Conservation (phyloP, 2,888 invertebrate species). For the Trachelus stipa region DNA sequence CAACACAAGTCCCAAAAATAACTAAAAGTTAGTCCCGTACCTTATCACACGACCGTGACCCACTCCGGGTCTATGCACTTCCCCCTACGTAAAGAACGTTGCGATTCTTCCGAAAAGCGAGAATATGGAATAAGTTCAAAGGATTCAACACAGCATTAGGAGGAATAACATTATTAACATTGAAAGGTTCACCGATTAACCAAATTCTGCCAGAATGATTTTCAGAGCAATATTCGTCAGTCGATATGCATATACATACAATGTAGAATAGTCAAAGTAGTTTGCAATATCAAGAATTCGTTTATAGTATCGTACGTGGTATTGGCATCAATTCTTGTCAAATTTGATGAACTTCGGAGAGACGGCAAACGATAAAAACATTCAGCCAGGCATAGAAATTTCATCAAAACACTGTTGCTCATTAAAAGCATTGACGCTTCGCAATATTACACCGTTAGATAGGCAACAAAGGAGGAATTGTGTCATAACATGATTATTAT, state of each 20-base stretch:
- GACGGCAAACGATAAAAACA: not conserved
- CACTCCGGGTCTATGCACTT: not conserved
- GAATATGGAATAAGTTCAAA: not conserved
- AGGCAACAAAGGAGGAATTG: conserved; percentile 33
- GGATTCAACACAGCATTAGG: not conserved
- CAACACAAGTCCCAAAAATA: not conserved
- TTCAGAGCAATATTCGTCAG: not conserved
- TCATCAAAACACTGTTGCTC: not conserved
- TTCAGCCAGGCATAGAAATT: not conserved
- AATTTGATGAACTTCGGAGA: not conserved
- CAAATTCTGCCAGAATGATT: not conserved
- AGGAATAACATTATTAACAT: not conserved
- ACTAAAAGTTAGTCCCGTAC: not conserved
- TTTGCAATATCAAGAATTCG: not conserved
- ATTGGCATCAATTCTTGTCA: not conserved
- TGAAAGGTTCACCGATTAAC: not conserved
- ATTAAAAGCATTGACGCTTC: not conserved
- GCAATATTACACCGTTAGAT: conserved; percentile 26
- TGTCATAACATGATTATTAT: conserved; percentile 41
- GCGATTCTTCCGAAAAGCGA: not conserved
- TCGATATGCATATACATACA: not conserved
- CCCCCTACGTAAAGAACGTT: not conserved
- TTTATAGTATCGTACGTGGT: not conserved
- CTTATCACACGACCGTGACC: not conserved
- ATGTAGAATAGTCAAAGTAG: not conserved